Evolutionary conservation across 2,888 invertebrate genomes (phyloP).

Genomic region (Calameuta idolon): DNA sequence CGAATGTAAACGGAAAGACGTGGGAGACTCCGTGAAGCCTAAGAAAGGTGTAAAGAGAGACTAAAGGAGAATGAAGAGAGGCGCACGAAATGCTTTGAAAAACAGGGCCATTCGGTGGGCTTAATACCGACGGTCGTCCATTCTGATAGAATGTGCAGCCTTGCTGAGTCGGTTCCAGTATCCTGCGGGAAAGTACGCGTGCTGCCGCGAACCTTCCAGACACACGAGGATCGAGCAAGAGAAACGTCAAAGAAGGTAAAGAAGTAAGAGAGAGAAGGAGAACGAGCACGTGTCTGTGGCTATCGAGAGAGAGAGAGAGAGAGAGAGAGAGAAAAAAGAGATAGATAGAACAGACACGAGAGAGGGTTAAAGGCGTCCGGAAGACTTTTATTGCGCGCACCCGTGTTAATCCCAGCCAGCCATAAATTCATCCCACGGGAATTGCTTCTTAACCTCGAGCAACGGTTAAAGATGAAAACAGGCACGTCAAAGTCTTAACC

Average conservation of each 20-base stretch:
- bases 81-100: constrained; percentile 39
- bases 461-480: constrained; percentile 30
- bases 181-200: constrained; percentile 8
- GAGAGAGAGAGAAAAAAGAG: neutral
- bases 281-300: neutral
- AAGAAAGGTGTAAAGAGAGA: neutral
- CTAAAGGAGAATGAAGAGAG: constrained; percentile 9
- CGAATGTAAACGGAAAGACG: neutral
- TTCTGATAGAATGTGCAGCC: constrained; percentile 17
- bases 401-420: constrained; percentile 53
- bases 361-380: constrained; percentile 27
- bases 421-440: constrained; percentile 57
- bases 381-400: constrained; percentile 54
- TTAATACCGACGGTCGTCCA: constrained; percentile 39
- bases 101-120: constrained; percentile 49
- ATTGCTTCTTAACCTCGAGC: constrained; percentile 55
- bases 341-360: neutral
- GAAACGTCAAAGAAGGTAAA: neutral
- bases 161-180: neutral
- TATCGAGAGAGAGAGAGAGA: neutral
- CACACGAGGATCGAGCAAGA: neutral
- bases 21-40: neutral
- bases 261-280: neutral
- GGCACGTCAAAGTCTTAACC: constrained; percentile 44
- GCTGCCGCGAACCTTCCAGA: neutral